Conservation (phyloP, 1,140 invertebrate genomes). For the Meloidogyne floridensis region DNA sequence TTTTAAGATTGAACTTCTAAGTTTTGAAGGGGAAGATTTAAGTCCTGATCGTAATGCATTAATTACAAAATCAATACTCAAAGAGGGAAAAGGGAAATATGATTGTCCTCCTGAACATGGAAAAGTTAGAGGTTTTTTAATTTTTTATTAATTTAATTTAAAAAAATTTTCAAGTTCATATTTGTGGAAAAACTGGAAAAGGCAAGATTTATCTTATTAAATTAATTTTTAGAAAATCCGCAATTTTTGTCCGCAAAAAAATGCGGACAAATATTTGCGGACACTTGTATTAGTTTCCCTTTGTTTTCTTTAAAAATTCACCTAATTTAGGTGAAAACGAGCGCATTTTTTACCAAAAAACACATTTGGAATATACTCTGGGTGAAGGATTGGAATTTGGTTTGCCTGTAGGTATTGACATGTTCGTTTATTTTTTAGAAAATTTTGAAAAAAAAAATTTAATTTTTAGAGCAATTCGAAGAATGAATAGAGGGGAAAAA, state of each 20-base stretch:
- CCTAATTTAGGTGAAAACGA: constrained; percentile 76
- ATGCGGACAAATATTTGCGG: too few relatives aligned
- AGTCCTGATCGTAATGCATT: constrained; percentile 77
- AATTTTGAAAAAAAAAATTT: not conserved
- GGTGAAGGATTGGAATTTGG: constrained; percentile 80
- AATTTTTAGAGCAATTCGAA: constrained; percentile 73
- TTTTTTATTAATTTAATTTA: not conserved
- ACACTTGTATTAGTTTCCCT: too few relatives aligned
- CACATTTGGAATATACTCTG: constrained; percentile 80
- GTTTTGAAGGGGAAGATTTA: constrained; percentile 65
- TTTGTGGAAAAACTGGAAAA: constrained; percentile 72
- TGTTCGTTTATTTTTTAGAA: not conserved
- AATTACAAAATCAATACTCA: constrained; percentile 77
- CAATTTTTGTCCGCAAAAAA: too few relatives aligned
- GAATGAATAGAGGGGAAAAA: constrained; percentile 81
- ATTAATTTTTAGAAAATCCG: too few relatives aligned
- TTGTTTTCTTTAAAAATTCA: constrained; percentile 15
- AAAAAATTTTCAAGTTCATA: constrained; percentile 73
- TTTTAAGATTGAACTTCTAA: constrained; percentile 64
- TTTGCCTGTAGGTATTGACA: constrained; percentile 81
- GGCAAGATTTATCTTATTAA: not conserved
- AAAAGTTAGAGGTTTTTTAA: constrained; percentile 60
- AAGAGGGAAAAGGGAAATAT: constrained; percentile 73
- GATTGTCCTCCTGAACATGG: constrained; percentile 79
- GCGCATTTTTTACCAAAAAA: constrained; percentile 73